Evolutionary conservation across 2,113 vertebrate genomes (phyloP), one percentile per base, ranked within the genome.

Genomic region (Edolisoma coerulescens): DNA sequence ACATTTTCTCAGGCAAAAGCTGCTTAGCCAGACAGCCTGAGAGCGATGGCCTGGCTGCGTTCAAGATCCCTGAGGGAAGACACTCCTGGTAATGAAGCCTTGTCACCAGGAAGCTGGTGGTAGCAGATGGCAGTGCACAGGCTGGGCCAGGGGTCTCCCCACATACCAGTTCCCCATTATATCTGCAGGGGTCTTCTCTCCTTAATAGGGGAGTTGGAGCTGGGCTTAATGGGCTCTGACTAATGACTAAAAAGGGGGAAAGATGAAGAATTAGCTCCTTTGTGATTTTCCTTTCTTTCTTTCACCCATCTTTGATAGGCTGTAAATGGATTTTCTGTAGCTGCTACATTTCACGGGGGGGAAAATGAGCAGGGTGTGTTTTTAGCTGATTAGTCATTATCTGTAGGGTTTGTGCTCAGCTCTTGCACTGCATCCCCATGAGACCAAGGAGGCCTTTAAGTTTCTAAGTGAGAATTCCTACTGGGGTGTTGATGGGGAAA

Each of bases 251-350:
- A 85, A 42, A 65, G 63, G 63, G 70, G 80, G 30, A 89, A 91
- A 75, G 16, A 88, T 42, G 59, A 93, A 80, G 84, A 96, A 93
- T 93, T 90, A 80, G 21, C 63, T 74, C 87, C 78, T 87, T 80
- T 85, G 78, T 93, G 74, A 42, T 89, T 60, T 95, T 41, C 56
- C 52, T 93, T 82, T 80, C 85, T 80, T 90, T 88, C 65, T 81
- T 82, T 81, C 81, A 73, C 32, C 33, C 70, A 41, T 61, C 65
- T 80, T 87, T 78, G 63, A 89, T 70, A 83, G 59, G 67, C 75
- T 90, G 78, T 61, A 95, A 89, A 94, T 87, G 78, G 89, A 83
- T 96, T 95, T 93, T 89, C 78, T 65, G 70, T 87, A 87, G 87
- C 77, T 93, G 69, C 61, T 49, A 15, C 59, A 7, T 82, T 82